Percentiles rank a stretch among this genome's conserved stretches.
phyloP scores from a whole-genome alignment of 1,140 invertebrate genomes.

The Cryptotermes secundus region DNA sequence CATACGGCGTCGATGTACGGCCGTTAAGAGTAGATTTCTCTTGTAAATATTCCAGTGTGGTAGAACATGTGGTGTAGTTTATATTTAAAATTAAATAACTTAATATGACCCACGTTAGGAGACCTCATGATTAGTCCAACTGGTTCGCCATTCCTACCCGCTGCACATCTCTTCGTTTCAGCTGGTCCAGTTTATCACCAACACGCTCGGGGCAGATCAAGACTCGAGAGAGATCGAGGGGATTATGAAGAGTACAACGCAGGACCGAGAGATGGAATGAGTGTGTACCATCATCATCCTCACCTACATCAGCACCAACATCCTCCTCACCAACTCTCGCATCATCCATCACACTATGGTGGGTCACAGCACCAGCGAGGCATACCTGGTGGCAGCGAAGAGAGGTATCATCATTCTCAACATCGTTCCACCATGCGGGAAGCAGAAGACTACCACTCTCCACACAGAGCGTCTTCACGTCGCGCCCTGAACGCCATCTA shows the following conservation, averaged over 20 bases:
- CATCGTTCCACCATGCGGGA: slow-evolving; percentile 31
- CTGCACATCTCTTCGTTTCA: slow-evolving; percentile 27
- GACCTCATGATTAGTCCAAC: background rate
- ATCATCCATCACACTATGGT: slow-evolving; percentile 37
- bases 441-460: slow-evolving; percentile 50
- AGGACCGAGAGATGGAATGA: slow-evolving; percentile 29
- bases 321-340: slow-evolving; percentile 36
- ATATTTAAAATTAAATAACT: background rate
- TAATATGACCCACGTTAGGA: background rate
- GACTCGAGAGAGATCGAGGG: slow-evolving; percentile 46
- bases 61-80: background rate
- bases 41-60: background rate
- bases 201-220: slow-evolving; percentile 39
- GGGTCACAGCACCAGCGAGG: slow-evolving; percentile 40
- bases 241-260: slow-evolving; percentile 48
- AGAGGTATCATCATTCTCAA: slow-evolving; percentile 30
- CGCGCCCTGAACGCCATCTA: slow-evolving; percentile 55
- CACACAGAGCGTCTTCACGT: slow-evolving; percentile 52
- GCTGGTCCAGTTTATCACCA: slow-evolving; percentile 39
- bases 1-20: too few species aligned
- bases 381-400: slow-evolving; percentile 31
- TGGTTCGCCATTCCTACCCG: background rate
- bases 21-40: background rate
- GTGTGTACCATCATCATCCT: slow-evolving; percentile 35
- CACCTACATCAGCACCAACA: slow-evolving; percentile 35